phyloP scores from a whole-genome alignment of 2,888 invertebrate species.

The Thelaira solivaga region DNA sequence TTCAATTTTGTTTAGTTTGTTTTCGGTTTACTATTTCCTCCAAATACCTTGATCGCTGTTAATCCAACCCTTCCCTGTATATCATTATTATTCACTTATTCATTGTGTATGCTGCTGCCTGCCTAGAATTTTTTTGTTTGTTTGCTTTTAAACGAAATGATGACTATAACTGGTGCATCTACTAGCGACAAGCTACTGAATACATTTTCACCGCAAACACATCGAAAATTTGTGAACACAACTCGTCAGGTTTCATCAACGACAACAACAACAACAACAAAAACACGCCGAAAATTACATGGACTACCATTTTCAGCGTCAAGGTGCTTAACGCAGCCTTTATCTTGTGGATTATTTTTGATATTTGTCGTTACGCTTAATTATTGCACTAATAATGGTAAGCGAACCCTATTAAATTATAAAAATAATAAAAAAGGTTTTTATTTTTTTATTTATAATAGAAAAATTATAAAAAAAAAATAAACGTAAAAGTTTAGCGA shows the following conservation, averaged over 20 bases:
- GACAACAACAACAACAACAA: constrained; percentile 64
- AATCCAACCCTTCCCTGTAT: background rate
- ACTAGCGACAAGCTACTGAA: background rate
- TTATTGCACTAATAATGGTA: constrained; percentile 70
- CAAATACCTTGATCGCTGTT: no score
- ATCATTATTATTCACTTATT: background rate
- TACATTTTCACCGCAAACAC: constrained; percentile 56
- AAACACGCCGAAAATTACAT: constrained; percentile 53
- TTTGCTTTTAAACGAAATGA: constrained; percentile 25
- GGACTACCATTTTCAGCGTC: constrained; percentile 26
- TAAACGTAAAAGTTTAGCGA: no score
- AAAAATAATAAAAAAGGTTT: background rate
- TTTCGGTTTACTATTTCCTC: background rate
- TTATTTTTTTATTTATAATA: background rate
- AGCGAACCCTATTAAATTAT: constrained; percentile 62
- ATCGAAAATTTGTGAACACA: constrained; percentile 68
- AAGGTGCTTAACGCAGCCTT: constrained; percentile 5
- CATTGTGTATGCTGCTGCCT: background rate
- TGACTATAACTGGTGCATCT: background rate
- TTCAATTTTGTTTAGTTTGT: background rate
- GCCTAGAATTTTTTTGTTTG: constrained; percentile 6
- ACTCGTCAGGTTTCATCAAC: constrained; percentile 71
- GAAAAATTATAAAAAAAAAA: background rate
- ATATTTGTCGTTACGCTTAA: constrained; percentile 68
- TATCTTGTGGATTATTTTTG: constrained; percentile 66